Evolutionary conservation across 2,113 vertebrate species (phyloP), one percentile per base, ranked within the genome.

Genomic region (Amia ocellicauda): DNA sequence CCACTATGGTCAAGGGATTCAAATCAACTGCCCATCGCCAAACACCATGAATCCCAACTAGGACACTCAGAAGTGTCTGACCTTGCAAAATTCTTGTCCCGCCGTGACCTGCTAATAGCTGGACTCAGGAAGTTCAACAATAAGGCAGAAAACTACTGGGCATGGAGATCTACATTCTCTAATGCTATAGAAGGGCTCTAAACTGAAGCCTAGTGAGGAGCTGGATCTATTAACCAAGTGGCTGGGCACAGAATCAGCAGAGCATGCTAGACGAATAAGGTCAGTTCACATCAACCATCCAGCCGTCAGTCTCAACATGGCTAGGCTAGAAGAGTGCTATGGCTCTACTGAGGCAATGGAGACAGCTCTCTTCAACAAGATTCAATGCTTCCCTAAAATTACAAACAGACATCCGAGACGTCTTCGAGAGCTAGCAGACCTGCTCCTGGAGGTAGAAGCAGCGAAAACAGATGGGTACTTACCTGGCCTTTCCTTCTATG

Each of bases 361-460:
- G 59, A 19, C 58, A 5, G 55, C 64, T n/a, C 56, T 66, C 13
- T 57, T 66, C 3, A 67, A 53, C 20, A 67, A 67, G 40, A 51
- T 67, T 27, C 43, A 66, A 24, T 19, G 59, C 9, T 43, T 68
- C 22, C 53, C 41, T 1, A 68, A 27, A 19, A 41, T 58, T 17
- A 62, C 59, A 17, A 68, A 58, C n/a, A 62, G 42, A 17, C 58
- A 67, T 26, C 54, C 54, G 16, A 10, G 29, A 1, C 61, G 56
- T 20, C 49, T 68, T 1, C 16, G 9, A 31, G 66, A 68, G 4
- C 42, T 68, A 31, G 26, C 51, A 16, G 63, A 64, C 17, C 14
- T 68, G 1, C 29, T 64, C 1, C 16, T 61, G 3, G 63, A 72
- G 9, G 3, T 62, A 1, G 16, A 67, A 10, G 19, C 36, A 56